Conservation (phyloP, 2,888 invertebrate species). For the Monochamus alternatus region DNA sequence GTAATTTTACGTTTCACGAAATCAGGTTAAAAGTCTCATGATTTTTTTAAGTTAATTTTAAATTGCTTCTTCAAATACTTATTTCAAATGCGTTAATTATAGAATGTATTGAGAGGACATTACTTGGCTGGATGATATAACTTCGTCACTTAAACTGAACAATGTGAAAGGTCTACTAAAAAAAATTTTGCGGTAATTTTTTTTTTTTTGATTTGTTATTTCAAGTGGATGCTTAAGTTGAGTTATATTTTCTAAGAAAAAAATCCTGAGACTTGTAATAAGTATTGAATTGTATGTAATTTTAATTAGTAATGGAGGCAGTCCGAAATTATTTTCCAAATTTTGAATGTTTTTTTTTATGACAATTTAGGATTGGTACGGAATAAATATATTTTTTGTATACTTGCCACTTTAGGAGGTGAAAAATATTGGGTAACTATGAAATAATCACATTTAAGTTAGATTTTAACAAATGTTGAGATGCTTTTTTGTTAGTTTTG, state of each 20-base stretch:
- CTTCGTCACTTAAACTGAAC: too few relatives aligned
- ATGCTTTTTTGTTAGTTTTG: slow-evolving; percentile 15
- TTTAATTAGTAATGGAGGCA: background rate
- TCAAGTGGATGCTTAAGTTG: too few relatives aligned
- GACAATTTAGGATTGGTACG: background rate
- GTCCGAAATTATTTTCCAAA: background rate
- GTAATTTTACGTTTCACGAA: too few relatives aligned
- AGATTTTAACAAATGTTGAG: slow-evolving; percentile 4
- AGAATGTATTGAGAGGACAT: too few relatives aligned
- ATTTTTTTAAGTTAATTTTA: too few relatives aligned
- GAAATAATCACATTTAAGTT: slow-evolving; percentile 5
- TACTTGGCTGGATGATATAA: too few relatives aligned
- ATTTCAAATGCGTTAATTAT: background rate
- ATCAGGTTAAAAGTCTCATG: too few relatives aligned
- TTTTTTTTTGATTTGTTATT: too few relatives aligned
- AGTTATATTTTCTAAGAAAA: too few relatives aligned
- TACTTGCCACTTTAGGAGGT: slow-evolving; percentile 22
- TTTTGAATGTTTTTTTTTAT: background rate
- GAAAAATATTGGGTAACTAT: background rate
- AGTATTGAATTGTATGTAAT: background rate
- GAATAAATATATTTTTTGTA: slow-evolving; percentile 6
- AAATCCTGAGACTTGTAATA: slow-evolving; percentile 16
- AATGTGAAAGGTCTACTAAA: too few relatives aligned
- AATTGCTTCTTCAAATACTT: too few relatives aligned
- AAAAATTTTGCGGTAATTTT: too few relatives aligned